Base-by-base conservation (phyloP, 2,113 vertebrate species). In the Silurus meridionalis region DNA sequence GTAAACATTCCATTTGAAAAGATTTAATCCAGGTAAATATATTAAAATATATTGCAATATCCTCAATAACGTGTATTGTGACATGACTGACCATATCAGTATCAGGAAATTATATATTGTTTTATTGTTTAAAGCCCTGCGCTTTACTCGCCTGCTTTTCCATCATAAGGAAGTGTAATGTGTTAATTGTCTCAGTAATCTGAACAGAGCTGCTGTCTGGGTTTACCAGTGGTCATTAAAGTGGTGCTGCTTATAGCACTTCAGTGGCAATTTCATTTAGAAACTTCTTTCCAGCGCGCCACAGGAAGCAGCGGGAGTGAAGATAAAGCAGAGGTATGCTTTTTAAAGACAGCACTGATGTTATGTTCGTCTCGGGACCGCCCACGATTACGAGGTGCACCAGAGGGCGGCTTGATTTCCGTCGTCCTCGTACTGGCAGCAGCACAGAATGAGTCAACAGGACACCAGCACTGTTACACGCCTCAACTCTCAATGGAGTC, bases 401-500 rank as follows among this genome's bases (percentile, higher is more conserved):
- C 52, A 37, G 17, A 66, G 15, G 50, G 58, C 28, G 28, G 37
- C 46, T 60, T 13, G 83, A 84, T 53, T 74, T 64, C 37, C 48
- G 53, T 55, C 46, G 19, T 89, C 19, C 28, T 19, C 25, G 14
- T 14, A 5, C 82, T 23, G 66, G 60, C 74, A 64, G 81, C 46
- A 77, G 79, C 84, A 75, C 85, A 55, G 57, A 80, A 61, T 10
- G 74, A 89, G 82, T 52, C 23, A 72, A 83, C 48, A 0, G 78
- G 69, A 28, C 85, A 48, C 55, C 78, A 48, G 86, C 72, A 57
- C 82, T 37, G 84, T 71, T 58, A 77, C 83, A 82, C 28, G 23
- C 77, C 79, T 60, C 72, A 25, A 15, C 63, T 48, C 72, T 87
- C 83, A 89, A 87, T 85, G 80, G 63, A 79, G 21, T 46, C 79